Conservation (phyloP, 2,888 invertebrate species). For the Lysandra coridon region DNA sequence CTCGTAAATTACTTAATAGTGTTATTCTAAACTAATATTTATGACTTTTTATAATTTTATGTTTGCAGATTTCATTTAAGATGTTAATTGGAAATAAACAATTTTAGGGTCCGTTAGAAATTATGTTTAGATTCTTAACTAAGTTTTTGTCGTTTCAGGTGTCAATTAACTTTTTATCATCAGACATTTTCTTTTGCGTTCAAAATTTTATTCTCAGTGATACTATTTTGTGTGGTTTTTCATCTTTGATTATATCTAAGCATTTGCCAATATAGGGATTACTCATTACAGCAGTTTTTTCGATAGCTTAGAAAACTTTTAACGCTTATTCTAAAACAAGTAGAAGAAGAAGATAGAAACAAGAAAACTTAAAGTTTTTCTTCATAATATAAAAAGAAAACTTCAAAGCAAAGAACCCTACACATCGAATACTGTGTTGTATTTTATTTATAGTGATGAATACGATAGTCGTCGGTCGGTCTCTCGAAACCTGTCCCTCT, state of each 20-base stretch:
- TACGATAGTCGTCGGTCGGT: constrained; percentile 13
- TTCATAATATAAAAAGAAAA: not conserved
- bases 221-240: too few relatives aligned
- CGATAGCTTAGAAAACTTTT: not conserved
- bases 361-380: too few relatives aligned
- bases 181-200: too few relatives aligned
- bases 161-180: too few relatives aligned
- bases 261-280: not conserved
- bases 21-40: constrained; percentile 16
- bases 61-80: constrained; percentile 21
- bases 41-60: constrained; percentile 22
- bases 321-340: not conserved
- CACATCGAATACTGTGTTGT: not conserved
- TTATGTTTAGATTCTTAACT: not conserved
- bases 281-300: not conserved
- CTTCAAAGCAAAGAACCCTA: not conserved
- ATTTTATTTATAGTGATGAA: constrained; percentile 26
- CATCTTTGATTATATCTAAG: too few relatives aligned
- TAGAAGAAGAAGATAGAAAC: not conserved
- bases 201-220: too few relatives aligned
- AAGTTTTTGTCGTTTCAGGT: not conserved
- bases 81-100: not conserved
- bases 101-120: not conserved
- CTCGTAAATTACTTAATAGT: constrained; percentile 7
- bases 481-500: constrained; percentile 19